Evolutionary conservation across 2,797 vertebrate species (phyloP), one percentile per base, ranked within the genome.

Genomic region (Prionace glauca): DNA sequence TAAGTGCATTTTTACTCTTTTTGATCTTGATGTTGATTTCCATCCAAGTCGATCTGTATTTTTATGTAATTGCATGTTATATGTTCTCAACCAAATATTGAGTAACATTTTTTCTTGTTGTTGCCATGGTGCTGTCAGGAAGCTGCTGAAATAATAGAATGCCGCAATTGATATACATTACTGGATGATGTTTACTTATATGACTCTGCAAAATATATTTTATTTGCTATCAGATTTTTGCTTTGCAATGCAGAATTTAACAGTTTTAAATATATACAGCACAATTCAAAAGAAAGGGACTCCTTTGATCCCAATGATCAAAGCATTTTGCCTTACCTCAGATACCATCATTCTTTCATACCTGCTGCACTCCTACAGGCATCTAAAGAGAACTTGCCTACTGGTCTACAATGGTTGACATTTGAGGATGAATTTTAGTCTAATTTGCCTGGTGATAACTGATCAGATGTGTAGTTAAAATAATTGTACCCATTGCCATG

Each of bases 81-180:
- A 20, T 69, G 36, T 24, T 92, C 90, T 11, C 87, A 67, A 92
- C 90, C 90, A 92, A 92, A 92, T 92, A 69, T 92, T 69, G 90
- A 69, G 90, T 69, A 92, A 69, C 65, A 91, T 92, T 67, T 92
- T 92, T 92, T 69, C 45, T 41, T 67, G 90, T 41, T 69, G 90
- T 92, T 92, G 90, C 90, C 41, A 92, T 69, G 97, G 97, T 97
- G 97, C 97, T 97, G 97, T 98, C 98, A 98, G 98, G 97, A 97
- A 98, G 97, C 97, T 98, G 97, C 97, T 98, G 97, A 98, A 98
- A 98, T 92, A 41, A 92, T 98, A 98, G 97, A 97, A 96, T 97
- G 97, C 97, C 97, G 97, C 98, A 98, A 98, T 98, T 98, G 97
- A 98, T 97, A 97, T 97, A 98, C 98, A 98, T 98, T 98, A 98